Base-by-base conservation (phyloP, 2,888 invertebrate genomes). In the Parnassius smintheus region DNA sequence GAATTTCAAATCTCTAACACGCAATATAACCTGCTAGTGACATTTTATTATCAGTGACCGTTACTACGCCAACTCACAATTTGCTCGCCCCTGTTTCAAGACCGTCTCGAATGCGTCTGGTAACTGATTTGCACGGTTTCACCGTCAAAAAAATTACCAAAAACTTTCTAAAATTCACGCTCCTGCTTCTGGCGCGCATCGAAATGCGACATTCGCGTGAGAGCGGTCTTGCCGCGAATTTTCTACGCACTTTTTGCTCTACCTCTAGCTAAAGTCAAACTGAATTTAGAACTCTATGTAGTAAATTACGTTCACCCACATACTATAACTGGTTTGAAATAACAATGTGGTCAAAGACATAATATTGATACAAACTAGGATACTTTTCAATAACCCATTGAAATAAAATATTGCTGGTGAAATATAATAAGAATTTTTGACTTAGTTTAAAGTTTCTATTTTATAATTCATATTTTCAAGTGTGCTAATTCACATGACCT, bases 141-240 rank as follows among this genome's bases (percentile, higher is more conserved):
- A 56, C 41, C 13, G 41, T 13, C 18, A 12, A 56, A 51, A 44
- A 46, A 46, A 50, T 35, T 50, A 49, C 18, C 13, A 35, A 46
- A 53, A 53, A 56, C 61, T 61, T 61, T 61, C 61, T 56, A 61
- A 61, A 61, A 55, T 35, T 25, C 42, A 55, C 61, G 25, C 55
- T 44, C 56, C 61, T 55, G 61, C 55, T 44, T 12, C 7, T 46
- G 22, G 49, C n/a, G 56, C 25, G 44, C n/a, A 13, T n/a, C 49
- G 49, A 49, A 49, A 50, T 60, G 42, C 50, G 50, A 45, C 22
- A 50, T 51, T 61, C 25, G 55, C 61, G 54, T 56, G 61, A 55
- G 61, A 61, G 22, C 49, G 13, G 9, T 9, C 13, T 11, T 12
- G 13, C 13, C 49, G 49, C n/a, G 35, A 35, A 49, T 49, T 49